A percentile compares a stretch with the other conserved stretches of the same genome.
phyloP scores from a whole-genome alignment of 2,888 invertebrate genomes.

The Chymomyza fuscimana region DNA sequence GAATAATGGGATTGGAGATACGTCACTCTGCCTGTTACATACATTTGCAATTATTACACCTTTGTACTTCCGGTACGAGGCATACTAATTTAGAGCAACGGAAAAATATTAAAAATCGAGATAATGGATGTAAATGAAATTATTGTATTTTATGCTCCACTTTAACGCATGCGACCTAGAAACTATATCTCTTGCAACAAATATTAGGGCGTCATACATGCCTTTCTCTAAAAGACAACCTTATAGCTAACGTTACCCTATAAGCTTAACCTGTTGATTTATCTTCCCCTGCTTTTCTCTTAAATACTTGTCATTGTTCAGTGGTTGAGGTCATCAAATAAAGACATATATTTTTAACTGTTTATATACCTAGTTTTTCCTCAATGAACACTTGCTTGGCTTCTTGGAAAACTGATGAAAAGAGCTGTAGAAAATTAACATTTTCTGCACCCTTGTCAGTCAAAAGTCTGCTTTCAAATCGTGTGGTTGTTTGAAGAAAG shows the following conservation, averaged over 20 bases:
- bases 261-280: not conserved
- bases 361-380: slow-evolving; percentile 7
- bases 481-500: slow-evolving; percentile 33
- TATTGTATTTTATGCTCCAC: no score
- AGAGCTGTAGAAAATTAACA: slow-evolving; percentile 46
- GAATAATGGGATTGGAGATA: no score
- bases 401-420: slow-evolving; percentile 50
- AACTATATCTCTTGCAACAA: no score
- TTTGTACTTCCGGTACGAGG: no score
- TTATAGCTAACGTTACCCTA: not conserved
- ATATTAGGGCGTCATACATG: no score
- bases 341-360: not conserved
- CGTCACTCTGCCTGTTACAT: no score
- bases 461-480: slow-evolving; percentile 26
- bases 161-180: no score
- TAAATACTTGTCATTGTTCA: not conserved
- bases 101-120: no score
- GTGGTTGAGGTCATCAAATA: not conserved
- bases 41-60: no score
- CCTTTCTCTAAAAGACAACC: no score
- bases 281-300: not conserved
- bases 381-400: slow-evolving; percentile 59
- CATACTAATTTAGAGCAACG: no score
- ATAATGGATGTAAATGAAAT: no score
- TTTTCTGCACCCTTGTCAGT: slow-evolving; percentile 38